Base-by-base conservation (phyloP, 2,888 invertebrate genomes). In the Halictus quadricinctus region DNA sequence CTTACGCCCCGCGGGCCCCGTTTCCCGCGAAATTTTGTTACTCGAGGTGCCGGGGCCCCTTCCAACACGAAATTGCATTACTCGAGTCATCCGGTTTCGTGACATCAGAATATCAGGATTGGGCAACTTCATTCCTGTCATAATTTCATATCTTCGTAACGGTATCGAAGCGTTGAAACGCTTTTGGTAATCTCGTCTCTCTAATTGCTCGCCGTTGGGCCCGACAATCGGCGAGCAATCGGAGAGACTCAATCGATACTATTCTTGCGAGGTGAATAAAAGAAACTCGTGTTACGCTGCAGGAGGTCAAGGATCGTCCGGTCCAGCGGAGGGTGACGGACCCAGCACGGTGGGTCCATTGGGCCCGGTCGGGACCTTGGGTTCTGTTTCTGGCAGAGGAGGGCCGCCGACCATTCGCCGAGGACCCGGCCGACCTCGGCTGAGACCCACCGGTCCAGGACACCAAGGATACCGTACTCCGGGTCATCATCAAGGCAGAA, bases 351-450 rank as follows among this genome's bases (percentile, higher is more conserved):
- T 93, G 8, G 93, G 93, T 48, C 93, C 93, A 0, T 6, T 93
- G 36, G 92, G 93, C 7, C 91, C 92, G 0, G 82, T 93, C 12
- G 92, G 91, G 10, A 76, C 91, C 0, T 54, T 90, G 79, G 92
- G 90, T 6, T 78, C 91, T 3, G n/a, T 91, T 2, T 84, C 92
- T 0, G 90, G 90, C 66, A 88, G 93, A 70, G 91, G 92, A 21
- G 79, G 84, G 0, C 76, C 85, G 18, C 89, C 93, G 1, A 89
- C 94, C 12, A 93, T 96, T 43, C 95, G 97, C 80, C 94, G 97
- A 72, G 97, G 97, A 29, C 97, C 97, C 0, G 97, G 97, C 13
- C 94, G 97, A 83, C 97, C 97, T 0, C 95, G 97, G 4, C 94
- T 97, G 18, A 96, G 96, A 91, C 97, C 97, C 0, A 95, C 95